Evolutionary conservation across 2,888 invertebrate species (phyloP), one percentile per base, ranked within the genome.

Genomic region (Microplitis manilae): DNA sequence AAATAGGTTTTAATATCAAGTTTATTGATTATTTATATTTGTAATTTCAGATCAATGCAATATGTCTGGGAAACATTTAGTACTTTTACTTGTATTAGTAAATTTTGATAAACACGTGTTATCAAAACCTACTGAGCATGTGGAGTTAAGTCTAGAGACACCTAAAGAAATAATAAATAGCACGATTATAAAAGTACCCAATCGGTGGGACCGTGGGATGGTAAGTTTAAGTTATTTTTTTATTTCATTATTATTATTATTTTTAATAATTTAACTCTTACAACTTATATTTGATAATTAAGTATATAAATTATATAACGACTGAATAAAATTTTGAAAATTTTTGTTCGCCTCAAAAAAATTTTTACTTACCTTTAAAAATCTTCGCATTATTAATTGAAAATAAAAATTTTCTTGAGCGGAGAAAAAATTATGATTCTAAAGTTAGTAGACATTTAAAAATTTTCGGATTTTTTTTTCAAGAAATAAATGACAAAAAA

Each of bases 161-260:
- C 75, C 67, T 39, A 41, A 50, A 38, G 79, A 79, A 17, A 68
- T 39, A 41, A 61, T 74, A 73, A 15, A 76, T 6, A 78, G 73
- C 59, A 79, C 70, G 69, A 68, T 61, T 68, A 68, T 77, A 50
- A 60, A 68, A 17, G 68, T 68, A 5, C 75, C 83, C 38, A 82
- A 86, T 8, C 84, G 74, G 70, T 78, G 86, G 72, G 83, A 86
- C 15, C 84, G 82, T 77, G 84, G 84, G 71, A 81, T 84, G 84
- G 88, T 88, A 84, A 85, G 50, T 50, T 50, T 50, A 2, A 77
- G 40, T 61, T 59, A 82, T 75, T 17, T 65, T 65, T 67, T 20
- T 2, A 41, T 50, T 61, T 61, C 17, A 41, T 9, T 41, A 9
- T 40, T 15, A 41, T 64, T 41, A 41, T 64, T 41, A 40, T 39